Evolutionary conservation across 2,888 invertebrate species (phyloP).

Genomic region (Gerris lacustris): DNA sequence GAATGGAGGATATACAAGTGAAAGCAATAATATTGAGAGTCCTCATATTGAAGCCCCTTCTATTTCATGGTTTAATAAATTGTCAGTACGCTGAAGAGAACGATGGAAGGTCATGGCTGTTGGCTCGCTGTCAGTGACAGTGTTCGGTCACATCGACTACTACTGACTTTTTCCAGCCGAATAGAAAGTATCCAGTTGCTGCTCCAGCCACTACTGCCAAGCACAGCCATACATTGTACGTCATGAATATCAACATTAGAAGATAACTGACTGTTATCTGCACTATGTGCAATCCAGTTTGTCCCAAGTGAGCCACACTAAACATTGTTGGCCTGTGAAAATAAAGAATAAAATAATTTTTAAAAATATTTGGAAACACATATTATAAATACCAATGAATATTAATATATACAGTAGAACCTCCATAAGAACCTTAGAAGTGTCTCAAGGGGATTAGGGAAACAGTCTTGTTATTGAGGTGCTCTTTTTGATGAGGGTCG

Average conservation of each 20-base stretch:
- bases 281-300: slow-evolving; percentile 75
- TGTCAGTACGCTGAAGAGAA: too few species aligned
- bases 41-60: too few species aligned
- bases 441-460: too few species aligned
- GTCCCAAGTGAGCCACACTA: slow-evolving; percentile 68
- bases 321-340: slow-evolving; percentile 62
- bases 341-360: too few species aligned
- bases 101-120: too few species aligned
- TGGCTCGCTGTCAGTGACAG: slow-evolving; percentile 57
- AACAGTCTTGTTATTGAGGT: too few species aligned
- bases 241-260: slow-evolving; percentile 94
- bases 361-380: slow-evolving; percentile 21
- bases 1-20: too few species aligned
- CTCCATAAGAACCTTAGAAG: too few species aligned
- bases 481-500: too few species aligned
- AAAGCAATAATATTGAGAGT: too few species aligned
- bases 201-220: slow-evolving; percentile 78
- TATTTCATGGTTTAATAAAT: too few species aligned
- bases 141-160: slow-evolving; percentile 91
- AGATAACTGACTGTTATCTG: slow-evolving; percentile 86
- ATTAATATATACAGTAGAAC: too few species aligned
- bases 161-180: slow-evolving; percentile 90
- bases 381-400: slow-evolving; percentile 23
- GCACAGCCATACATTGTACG: slow-evolving; percentile 89
- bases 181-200: slow-evolving; percentile 83